Evolutionary conservation across 2,888 invertebrate species (phyloP), one percentile per base, ranked within the genome.

Genomic region (Dryomyza anilis): DNA sequence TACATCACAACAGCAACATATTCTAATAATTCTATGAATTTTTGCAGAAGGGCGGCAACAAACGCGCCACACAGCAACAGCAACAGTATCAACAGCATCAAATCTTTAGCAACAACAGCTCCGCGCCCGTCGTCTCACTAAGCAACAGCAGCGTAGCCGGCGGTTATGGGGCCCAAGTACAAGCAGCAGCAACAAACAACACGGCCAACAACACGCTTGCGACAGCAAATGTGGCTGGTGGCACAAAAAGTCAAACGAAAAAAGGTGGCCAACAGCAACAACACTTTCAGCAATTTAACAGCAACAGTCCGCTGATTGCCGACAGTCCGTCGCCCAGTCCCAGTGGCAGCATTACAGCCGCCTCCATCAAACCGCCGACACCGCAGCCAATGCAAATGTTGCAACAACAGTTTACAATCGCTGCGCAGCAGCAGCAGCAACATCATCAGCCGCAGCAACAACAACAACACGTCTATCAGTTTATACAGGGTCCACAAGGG

Each of bases 161-260:
- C 73, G 78, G 78, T 73, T 81, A 82, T 81, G 81, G 81, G 77
- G 81, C 81, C 76, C 81, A 80, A 77, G 72, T 78, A 76, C 79
- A 81, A 73, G 77, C 81, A 79, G 74, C 81, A 79, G 74, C 80
- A 72, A 72, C 81, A 77, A 77, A 80, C 73, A 80, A 77, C 72
- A 78, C 81, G 77, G 76, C 80, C 76, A 77, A 76, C 78, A 75
- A n/a, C n/a, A n/a, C 81, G 79, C 78, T 81, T 79, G 76, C 82
- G 78, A 72, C 82, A 78, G 76, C 83, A 79, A 79, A 80, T 79
- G 78, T 82, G 80, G 83, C 81, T 79, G 76, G 80, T 76, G 78
- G 81, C 77, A 76, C 82, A 80, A 84, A 83, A 80, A 79, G 82
- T 79, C 77, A 83, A 83, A 71, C 82, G 82, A 84, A 84, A 82